Base-by-base conservation (phyloP, 2,888 invertebrate genomes). In the Rhagophthalmus giganteus region DNA sequence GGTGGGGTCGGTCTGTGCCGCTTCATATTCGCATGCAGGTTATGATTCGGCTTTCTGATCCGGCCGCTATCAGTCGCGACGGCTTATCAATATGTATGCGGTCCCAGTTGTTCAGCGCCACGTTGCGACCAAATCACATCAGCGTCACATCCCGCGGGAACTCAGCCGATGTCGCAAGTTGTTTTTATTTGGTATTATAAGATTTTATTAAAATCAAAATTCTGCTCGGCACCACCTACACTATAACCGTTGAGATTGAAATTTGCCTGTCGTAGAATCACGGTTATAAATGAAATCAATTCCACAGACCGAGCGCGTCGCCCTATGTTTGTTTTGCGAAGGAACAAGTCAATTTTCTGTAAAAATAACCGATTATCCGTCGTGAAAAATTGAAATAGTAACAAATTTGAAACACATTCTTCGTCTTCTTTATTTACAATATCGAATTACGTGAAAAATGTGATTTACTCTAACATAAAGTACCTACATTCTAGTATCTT, bases 261-360 rank as follows among this genome's bases (percentile, higher is more conserved):
- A 66, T 67, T 64, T 60, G 61, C 62, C 54, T 61, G 64, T 61
- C 68, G 55, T 55, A 55, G 58, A 62, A 58, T 60, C 59, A 54
- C 56, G 59, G 63, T 65, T 67, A 68, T 66, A 67, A 68, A 69
- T 68, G 69, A 66, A 69, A 69, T 69, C 67, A 68, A 69, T 69
- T 68, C 63, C 55, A 54, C 50, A 46, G 60, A 56, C 59, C 58
- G 62, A 60, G 60, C 47, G 54, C 56, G 60, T 61, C 61, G 57
- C 60, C 57, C 54, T 47, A 55, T 64, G 65, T 67, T 66, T 66
- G 64, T 65, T 62, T 65, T 63, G 57, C 57, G 47, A 58, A 57
- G 60, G 63, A 64, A 65, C 67, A 65, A 67, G 65, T 67, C 67
- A 68, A 68, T 68, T 67, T 66, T 63, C 64, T 51, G 66, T 67